Conservation (phyloP, 1,140 invertebrate species). For the Sminthurinus signatus region DNA sequence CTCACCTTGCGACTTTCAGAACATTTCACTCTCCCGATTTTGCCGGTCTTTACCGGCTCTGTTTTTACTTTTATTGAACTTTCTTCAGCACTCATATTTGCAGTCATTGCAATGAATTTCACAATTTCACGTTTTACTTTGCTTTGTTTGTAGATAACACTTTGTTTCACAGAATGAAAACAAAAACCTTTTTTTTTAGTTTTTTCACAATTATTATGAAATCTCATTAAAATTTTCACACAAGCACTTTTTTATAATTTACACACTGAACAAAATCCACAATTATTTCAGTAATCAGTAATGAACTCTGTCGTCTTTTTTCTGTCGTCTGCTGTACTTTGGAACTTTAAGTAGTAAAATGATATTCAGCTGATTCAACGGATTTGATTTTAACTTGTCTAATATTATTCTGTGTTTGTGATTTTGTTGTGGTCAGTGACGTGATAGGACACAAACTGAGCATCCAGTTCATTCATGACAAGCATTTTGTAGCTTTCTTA, state of each 20-base stretch:
- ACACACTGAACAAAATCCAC: too few species aligned
- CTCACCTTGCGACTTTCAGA: conserved; percentile 31
- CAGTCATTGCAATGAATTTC: conserved; percentile 10
- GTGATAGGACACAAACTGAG: conserved; percentile 7
- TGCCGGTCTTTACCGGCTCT: not conserved
- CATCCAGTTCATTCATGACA: conserved; percentile 7
- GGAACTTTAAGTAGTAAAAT: not conserved
- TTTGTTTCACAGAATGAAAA: not conserved
- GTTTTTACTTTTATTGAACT: conserved; percentile 10
- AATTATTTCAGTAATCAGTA: not conserved
- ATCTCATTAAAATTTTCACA: not conserved
- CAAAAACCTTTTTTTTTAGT: not conserved
- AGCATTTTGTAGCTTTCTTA: conserved; percentile 1
- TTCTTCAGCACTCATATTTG: conserved; percentile 7
- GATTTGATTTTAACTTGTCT: not conserved
- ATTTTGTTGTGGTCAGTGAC: not conserved
- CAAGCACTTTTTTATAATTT: not conserved
- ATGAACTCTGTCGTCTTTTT: not conserved
- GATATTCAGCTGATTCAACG: not conserved
- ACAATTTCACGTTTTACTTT: not conserved
- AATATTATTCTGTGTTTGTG: not conserved
- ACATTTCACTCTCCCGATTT: conserved; percentile 11
- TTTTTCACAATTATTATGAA: not conserved
- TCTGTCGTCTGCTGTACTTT: not conserved
- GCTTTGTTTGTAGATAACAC: not conserved